These are phyloP conservation scores for Linnaemya tessellans DNA, from an alignment of 2,888 invertebrate species.

Conservation along the genomic window DNA sequence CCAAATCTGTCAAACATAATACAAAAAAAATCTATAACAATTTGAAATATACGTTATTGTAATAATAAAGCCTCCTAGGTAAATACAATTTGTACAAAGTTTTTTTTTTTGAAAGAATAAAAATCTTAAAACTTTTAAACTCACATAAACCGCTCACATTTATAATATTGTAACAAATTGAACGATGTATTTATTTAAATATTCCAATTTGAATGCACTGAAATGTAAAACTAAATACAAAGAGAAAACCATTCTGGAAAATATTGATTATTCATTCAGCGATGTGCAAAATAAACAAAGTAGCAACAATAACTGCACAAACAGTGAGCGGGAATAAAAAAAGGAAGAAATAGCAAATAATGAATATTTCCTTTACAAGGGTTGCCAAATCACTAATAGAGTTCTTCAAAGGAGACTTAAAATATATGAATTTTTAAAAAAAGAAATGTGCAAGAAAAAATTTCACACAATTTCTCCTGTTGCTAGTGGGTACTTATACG, in stretches of 20 bases:
- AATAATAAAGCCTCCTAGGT: no score
- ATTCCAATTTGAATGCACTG: slow-evolving; percentile 41
- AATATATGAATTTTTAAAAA: neutral
- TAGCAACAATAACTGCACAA: slow-evolving; percentile 39
- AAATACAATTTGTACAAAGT: no score
- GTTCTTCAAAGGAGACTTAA: neutral
- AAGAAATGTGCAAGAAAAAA: no score
- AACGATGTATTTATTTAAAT: slow-evolving; percentile 28
- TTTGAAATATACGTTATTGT: no score
- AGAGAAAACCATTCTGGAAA: neutral
- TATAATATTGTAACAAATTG: slow-evolving; percentile 11
- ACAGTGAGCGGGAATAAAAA: neutral
- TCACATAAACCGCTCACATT: neutral
- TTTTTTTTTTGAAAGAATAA: no score
- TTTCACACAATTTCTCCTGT: no score
- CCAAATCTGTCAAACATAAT: no score
- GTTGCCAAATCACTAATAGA: slow-evolving; percentile 1
- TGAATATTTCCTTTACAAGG: neutral
- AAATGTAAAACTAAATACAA: slow-evolving; percentile 48
- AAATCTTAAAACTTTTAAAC: neutral
- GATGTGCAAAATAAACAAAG: slow-evolving; percentile 63
- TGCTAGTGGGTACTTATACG: no score
- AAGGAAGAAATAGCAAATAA: slow-evolving; percentile 17
- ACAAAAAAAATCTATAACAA: no score
- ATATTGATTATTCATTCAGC: slow-evolving; percentile 63